phyloP scores from a whole-genome alignment of 2,797 vertebrate genomes.

The Mallotus villosus region DNA sequence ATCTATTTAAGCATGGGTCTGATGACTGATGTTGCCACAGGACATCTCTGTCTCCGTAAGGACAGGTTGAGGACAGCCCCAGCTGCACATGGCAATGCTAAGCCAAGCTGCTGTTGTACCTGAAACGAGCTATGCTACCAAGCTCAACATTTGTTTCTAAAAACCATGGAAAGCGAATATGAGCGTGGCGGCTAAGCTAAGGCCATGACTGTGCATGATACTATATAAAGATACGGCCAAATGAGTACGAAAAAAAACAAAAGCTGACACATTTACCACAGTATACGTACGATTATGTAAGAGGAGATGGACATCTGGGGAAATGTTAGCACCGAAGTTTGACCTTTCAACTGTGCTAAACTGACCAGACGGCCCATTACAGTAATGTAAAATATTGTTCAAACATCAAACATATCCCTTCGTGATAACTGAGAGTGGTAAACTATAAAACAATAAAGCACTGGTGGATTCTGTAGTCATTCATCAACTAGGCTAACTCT shows the following conservation, averaged over 20 bases:
- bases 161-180: background rate
- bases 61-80: background rate
- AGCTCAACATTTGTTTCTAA: background rate
- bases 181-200: background rate
- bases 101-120: background rate
- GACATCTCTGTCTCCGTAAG: background rate
- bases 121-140: background rate
- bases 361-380: too few relatives aligned
- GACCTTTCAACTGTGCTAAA: background rate
- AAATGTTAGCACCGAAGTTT: background rate
- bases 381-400: too few relatives aligned
- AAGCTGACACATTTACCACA: background rate
- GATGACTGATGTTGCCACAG: background rate
- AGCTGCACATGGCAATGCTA: background rate
- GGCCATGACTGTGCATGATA: background rate
- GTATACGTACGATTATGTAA: background rate
- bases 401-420: too few relatives aligned
- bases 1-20: background rate
- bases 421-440: too few relatives aligned
- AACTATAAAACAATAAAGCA: too few relatives aligned
- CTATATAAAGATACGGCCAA: background rate
- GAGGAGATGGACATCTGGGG: background rate
- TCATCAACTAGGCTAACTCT: too few relatives aligned
- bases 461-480: too few relatives aligned
- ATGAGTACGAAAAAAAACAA: background rate